Evolutionary conservation across 2,888 invertebrate genomes (phyloP).

Genomic region (Nemotelus nigrinus): DNA sequence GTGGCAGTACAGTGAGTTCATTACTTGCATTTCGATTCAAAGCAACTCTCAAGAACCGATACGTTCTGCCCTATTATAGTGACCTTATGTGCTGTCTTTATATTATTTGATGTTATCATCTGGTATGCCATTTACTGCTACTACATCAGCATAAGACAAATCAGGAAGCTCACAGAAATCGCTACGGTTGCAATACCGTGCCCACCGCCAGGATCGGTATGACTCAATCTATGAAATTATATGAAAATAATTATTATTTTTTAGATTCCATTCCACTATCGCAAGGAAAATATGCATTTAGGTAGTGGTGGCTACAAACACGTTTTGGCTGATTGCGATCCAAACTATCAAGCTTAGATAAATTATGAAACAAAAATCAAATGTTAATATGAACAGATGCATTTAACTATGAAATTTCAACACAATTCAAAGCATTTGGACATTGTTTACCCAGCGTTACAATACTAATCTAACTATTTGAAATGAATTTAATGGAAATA

Average conservation of each 20-base stretch:
- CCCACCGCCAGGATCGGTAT: constrained; percentile 63
- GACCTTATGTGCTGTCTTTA: constrained; percentile 57
- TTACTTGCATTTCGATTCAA: background rate
- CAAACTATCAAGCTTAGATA: constrained; percentile 28
- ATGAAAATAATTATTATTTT: constrained; percentile 17
- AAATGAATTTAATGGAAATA: constrained; percentile 12
- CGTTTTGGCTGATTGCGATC: constrained; percentile 58
- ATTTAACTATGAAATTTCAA: background rate
- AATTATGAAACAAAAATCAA: background rate
- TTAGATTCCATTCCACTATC: constrained; percentile 63
- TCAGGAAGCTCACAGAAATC: constrained; percentile 63
- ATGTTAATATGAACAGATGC: background rate
- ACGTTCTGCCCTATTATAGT: constrained; percentile 53
- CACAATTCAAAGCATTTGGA: background rate
- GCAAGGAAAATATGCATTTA: constrained; percentile 64
- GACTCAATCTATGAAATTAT: background rate
- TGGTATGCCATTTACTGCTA: constrained; percentile 63
- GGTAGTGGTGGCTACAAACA: constrained; percentile 64
- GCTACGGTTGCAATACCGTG: constrained; percentile 65
- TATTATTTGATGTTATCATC: constrained; percentile 59
- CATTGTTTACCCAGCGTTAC: background rate
- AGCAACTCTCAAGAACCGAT: background rate
- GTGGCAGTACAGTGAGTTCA: constrained; percentile 59
- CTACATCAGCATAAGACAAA: constrained; percentile 61
- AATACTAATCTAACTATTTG: background rate